Evolutionary conservation across 2,797 vertebrate genomes (phyloP).

Genomic region (Pristis pectinata): DNA sequence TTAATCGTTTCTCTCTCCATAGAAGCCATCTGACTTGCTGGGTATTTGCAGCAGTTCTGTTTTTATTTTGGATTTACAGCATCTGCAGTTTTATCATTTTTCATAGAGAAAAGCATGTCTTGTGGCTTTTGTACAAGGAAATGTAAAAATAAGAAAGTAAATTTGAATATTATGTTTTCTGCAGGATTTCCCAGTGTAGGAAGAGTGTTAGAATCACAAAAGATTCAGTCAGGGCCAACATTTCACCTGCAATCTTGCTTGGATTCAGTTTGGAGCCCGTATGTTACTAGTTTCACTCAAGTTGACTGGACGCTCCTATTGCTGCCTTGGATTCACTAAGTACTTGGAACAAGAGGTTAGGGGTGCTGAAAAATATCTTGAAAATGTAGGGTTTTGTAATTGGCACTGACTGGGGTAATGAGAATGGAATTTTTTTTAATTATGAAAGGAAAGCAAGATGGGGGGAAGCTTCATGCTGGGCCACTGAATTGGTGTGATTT

Average conservation of each 20-base stretch:
- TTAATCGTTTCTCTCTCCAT: no score
- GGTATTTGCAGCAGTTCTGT: no score
- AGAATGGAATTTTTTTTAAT: not conserved
- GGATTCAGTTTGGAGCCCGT: not conserved
- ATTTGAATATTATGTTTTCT: not conserved
- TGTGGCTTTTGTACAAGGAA: not conserved
- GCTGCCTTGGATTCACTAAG: not conserved
- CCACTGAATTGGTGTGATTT: no score
- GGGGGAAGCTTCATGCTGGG: no score
- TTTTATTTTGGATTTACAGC: no score
- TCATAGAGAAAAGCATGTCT: no score
- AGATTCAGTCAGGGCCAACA: not conserved
- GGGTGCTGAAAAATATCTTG: not conserved
- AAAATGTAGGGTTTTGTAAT: not conserved
- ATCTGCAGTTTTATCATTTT: no score
- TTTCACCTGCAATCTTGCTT: not conserved
- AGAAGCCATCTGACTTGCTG: no score
- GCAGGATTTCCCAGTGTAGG: not conserved
- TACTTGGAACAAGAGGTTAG: not conserved
- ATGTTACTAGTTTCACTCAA: not conserved
- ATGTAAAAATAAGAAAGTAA: not conserved
- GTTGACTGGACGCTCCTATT: not conserved
- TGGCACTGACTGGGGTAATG: not conserved
- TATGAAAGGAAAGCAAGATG: not conserved
- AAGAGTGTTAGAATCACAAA: not conserved